A percentile compares a stretch with the other conserved stretches of the same genome.
These are phyloP conservation scores for Rhyacophila brunnea DNA, from an alignment of 1,140 invertebrate species.

Conservation along the genomic window DNA sequence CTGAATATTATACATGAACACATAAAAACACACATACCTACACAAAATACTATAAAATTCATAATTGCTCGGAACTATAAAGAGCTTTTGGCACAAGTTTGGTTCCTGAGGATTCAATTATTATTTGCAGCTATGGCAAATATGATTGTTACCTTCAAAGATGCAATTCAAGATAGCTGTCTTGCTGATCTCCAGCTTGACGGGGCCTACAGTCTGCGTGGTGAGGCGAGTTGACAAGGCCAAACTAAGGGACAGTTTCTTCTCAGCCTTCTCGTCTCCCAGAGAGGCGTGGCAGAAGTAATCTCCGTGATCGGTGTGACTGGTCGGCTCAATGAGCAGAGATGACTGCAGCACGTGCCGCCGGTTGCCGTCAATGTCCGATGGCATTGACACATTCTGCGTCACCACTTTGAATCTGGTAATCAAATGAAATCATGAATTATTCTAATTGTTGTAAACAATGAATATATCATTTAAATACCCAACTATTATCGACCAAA, in stretches of 20 bases:
- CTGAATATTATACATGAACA: too few relatives aligned
- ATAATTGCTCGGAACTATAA: too few relatives aligned
- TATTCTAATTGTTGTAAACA: too few relatives aligned
- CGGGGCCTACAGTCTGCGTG: conserved; percentile 38
- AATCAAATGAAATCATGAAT: too few relatives aligned
- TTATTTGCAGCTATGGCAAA: too few relatives aligned
- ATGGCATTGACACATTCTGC: conserved; percentile 7
- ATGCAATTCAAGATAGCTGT: conserved; percentile 42
- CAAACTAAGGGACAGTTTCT: conserved; percentile 38
- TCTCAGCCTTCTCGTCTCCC: conserved; percentile 31
- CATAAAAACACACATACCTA: too few relatives aligned
- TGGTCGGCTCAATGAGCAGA: conserved; percentile 53
- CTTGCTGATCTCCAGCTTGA: conserved; percentile 38
- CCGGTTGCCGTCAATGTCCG: conserved; percentile 14
- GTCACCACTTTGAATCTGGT: neutral
- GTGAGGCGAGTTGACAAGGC: conserved; percentile 40
- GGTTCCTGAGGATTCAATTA: too few relatives aligned
- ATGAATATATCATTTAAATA: too few relatives aligned
- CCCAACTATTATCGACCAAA: too few relatives aligned
- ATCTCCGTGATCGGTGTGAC: conserved; percentile 54
- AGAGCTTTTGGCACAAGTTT: too few relatives aligned
- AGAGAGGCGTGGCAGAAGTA: conserved; percentile 53
- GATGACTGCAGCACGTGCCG: conserved; percentile 9
- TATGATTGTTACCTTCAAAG: conserved; percentile 51
- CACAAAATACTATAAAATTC: too few relatives aligned